phyloP scores from a whole-genome alignment of 2,888 invertebrate genomes.

The Clusia tigrina region DNA sequence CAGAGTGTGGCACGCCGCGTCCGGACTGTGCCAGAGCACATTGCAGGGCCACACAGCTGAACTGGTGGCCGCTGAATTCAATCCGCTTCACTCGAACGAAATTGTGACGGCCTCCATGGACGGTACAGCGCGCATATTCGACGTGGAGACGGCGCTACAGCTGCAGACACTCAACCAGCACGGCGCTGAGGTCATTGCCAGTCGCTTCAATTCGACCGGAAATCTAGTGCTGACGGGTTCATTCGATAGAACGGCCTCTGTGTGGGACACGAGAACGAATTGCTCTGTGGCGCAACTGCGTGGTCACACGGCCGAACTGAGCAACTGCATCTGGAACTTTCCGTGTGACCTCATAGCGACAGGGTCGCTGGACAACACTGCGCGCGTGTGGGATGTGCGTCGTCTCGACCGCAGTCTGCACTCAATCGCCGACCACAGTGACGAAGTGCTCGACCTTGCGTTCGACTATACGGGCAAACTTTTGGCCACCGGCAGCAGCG shows the following conservation, averaged over 20 bases:
- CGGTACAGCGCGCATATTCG: constrained; percentile 75
- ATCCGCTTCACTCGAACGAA: constrained; percentile 67
- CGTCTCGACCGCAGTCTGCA: constrained; percentile 66
- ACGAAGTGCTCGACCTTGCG: constrained; percentile 78
- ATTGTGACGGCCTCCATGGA: constrained; percentile 83
- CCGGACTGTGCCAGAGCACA: constrained; percentile 73
- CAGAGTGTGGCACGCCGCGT: constrained; percentile 75
- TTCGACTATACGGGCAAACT: constrained; percentile 79
- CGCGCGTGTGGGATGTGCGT: constrained; percentile 75
- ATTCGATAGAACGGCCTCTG: constrained; percentile 77
- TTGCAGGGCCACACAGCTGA: constrained; percentile 80
- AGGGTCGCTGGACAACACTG: constrained; percentile 76
- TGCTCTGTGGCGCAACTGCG: constrained; percentile 70
- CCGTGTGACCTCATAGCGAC: constrained; percentile 73
- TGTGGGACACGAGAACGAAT: constrained; percentile 77
- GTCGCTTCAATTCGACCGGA: constrained; percentile 76
- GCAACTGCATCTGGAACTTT: constrained; percentile 76
- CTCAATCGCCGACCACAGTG: constrained; percentile 70
- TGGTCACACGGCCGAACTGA: constrained; percentile 75
- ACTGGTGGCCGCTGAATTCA: constrained; percentile 76
- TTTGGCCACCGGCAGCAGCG: constrained; percentile 79
- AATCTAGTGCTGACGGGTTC: constrained; percentile 79
- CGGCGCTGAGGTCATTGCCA: constrained; percentile 77
- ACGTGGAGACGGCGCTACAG: constrained; percentile 73
- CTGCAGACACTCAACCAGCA: constrained; percentile 72